phyloP scores from a whole-genome alignment of 1,140 invertebrate genomes.

The Heliconius hewitsoni region DNA sequence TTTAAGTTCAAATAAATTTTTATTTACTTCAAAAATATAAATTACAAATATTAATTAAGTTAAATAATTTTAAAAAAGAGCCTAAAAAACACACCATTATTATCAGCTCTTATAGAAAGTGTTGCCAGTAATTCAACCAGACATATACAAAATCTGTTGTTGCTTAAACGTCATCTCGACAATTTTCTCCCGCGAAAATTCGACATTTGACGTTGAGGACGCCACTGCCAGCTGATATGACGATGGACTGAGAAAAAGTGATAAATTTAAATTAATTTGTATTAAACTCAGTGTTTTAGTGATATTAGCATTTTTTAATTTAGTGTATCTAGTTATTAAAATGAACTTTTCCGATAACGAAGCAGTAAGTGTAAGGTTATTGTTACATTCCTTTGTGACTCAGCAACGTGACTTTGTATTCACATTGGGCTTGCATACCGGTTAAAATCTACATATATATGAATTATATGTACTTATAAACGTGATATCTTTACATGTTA shows the following conservation, averaged over 20 bases:
- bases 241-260: conserved; percentile 31
- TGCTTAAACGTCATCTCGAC: neutral
- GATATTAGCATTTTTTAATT: conserved; percentile 18
- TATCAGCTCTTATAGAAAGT: no score
- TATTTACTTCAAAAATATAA: no score
- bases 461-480: neutral
- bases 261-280: conserved; percentile 35
- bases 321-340: conserved; percentile 32
- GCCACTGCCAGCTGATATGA: conserved; percentile 55
- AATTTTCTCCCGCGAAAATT: conserved; percentile 62
- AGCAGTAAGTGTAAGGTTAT: conserved; percentile 63
- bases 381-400: conserved; percentile 35
- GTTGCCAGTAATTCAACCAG: no score
- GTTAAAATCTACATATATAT: conserved; percentile 14
- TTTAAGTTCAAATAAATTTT: neutral
- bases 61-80: no score
- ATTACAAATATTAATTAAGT: no score
- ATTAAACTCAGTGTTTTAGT: conserved; percentile 33
- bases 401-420: conserved; percentile 47
- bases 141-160: no score
- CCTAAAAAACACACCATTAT: no score
- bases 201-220: conserved; percentile 69
- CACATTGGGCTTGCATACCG: conserved; percentile 38
- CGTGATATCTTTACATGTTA: neutral
- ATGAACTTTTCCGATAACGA: conserved; percentile 78